Base-by-base conservation (phyloP, 2,888 invertebrate genomes). In the Tipula lateralis region DNA sequence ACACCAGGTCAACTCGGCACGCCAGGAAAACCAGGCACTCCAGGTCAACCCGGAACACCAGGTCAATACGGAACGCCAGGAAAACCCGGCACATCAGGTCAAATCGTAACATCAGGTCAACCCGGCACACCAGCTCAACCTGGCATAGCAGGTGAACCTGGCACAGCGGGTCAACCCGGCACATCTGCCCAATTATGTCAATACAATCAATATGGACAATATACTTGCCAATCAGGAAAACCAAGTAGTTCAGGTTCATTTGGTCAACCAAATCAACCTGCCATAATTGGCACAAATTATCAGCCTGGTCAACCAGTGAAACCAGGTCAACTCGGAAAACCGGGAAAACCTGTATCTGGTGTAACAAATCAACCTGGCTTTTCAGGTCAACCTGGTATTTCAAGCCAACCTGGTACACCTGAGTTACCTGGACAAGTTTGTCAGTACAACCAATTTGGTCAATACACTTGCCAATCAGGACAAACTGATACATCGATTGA, bases 161-260 rank as follows among this genome's bases (percentile, higher is more conserved):
- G 84, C 4, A 84, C 24, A 5, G 85, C 85, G 9, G 86, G 86
- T 6, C 86, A 85, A 81, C 87, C 87, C 50, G 87, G 87, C 16
- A 86, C 86, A 84, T 86, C 87, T 83, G 87, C 87, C 12, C 81
- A 82, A 82, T 9, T 24, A 19, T 80, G 80, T 13, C 24, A 80
- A 29, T 29, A 80, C 7, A 29, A 80, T 29, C 80, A 80, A 80
- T 80, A 80, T 13, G 80, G 80, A 9, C 80, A 80, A 82, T 30
- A 29, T 29, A 82, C 29, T 1, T 82, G 81, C 12, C 81, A 82
- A 29, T n/a, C 81, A 3, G 81, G 81, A 12, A 90, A 87, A 30
- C 93, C 84, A 29, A 29, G 66, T 9, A 84, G 24, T 2, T 84
- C 85, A 16, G 86, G 86, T 9, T 16, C 86, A 86, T 7, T 93